Base-by-base conservation (phyloP, 30 jellyfish, hydroid and myxozoan species). In the Aurelia sp. region DNA sequence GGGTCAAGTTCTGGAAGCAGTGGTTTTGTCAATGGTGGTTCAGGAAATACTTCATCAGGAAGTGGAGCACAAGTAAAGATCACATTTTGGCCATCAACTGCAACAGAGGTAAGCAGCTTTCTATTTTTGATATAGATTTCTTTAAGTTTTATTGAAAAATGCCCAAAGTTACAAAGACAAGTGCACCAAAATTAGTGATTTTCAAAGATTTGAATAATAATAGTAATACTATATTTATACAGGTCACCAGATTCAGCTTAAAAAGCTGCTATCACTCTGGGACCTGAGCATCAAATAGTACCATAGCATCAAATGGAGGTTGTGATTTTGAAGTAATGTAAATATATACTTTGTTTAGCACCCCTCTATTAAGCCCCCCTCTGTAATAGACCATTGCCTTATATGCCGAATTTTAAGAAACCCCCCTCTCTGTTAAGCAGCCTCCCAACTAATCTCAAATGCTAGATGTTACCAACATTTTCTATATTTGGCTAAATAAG, bases 31-130 rank as follows among this genome's bases (percentile, higher is more conserved):
- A 33, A 33, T 51, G 67, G 63, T 15, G 55, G 27, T 44, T 40
- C 38, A 4, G 63, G 41, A 13, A 24, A 52, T 38, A 7, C 21
- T 33, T 44, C 35, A 2, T 22, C 65, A 30, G 65, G 19, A 19
- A 11, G 33, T 41, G 85, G 55, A 74, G 20, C 40, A 12, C 77
- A 76, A 76, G 51, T 76, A 15, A 76, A 76, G 63, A 63, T 76
- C 47, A 10, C 58, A 17, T 76, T 60, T 76, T 76, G 87, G 87
- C 87, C 87, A 19, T 40, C 66, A n/a, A 15, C 13, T 2, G 87
- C 87, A 55, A 30, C 87, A 4, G 87, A 76, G 47, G 87, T 76
- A 11, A 57, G 87, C 67, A 44, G 55, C 9, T 44, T 44, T 8
- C 9, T 13, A 24, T 69, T 27, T 33, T 22, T 10, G 4, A 69